Percentiles rank a stretch among this genome's conserved stretches.
phyloP scores from a whole-genome alignment of 2,888 invertebrate species.

The Emmelina monodactyla region DNA sequence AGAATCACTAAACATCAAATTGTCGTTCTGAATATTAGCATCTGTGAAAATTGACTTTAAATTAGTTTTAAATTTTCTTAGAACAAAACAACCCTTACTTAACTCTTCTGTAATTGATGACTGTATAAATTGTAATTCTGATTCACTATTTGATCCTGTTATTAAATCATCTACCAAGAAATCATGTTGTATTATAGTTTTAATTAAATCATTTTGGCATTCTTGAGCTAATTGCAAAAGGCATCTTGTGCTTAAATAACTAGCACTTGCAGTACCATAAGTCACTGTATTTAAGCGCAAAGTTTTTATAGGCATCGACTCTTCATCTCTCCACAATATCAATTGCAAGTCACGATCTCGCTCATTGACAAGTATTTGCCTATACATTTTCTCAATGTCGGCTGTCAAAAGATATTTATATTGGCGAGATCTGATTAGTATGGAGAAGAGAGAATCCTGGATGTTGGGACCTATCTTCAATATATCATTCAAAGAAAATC shows the following conservation, averaged over 20 bases:
- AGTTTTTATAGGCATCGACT: neutral
- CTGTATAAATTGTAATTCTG: slow-evolving; percentile 9
- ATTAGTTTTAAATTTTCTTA: slow-evolving; percentile 14
- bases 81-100: slow-evolving; percentile 9
- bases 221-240: slow-evolving; percentile 16
- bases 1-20: slow-evolving; percentile 13
- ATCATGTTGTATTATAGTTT: slow-evolving; percentile 12
- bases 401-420: slow-evolving; percentile 4
- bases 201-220: neutral
- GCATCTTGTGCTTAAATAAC: slow-evolving; percentile 13
- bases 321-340: slow-evolving; percentile 7
- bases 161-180: slow-evolving; percentile 15
- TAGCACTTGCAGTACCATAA: slow-evolving; percentile 14
- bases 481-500: no score
- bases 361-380: slow-evolving; percentile 2
- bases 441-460: no score
- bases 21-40: slow-evolving; percentile 5
- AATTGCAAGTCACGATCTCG: slow-evolving; percentile 5
- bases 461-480: no score
- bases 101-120: no score
- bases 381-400: slow-evolving; percentile 6
- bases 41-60: slow-evolving; percentile 5
- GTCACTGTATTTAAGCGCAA: slow-evolving; percentile 14
- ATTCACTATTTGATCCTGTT: slow-evolving; percentile 11
- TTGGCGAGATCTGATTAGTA: slow-evolving; percentile 5